Conservation (phyloP, 2,888 invertebrate genomes). For the Quadroppia sp. region DNA sequence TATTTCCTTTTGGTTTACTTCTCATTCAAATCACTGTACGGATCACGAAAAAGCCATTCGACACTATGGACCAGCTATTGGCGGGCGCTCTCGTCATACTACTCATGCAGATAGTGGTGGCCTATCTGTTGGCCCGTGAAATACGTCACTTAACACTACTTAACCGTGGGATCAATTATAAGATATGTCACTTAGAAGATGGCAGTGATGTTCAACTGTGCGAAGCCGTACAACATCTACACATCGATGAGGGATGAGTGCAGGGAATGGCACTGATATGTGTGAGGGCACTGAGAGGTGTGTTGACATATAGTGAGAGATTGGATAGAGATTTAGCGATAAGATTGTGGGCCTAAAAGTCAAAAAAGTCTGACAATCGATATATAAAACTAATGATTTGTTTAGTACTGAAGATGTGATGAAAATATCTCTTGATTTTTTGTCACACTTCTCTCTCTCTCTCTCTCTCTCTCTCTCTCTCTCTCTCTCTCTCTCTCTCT, state of each 20-base stretch:
- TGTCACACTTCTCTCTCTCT: too few relatives aligned
- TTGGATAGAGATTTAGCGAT: neutral
- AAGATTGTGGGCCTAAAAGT: neutral
- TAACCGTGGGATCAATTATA: constrained; percentile 18
- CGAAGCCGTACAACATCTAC: constrained; percentile 4
- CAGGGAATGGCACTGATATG: neutral
- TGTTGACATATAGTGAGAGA: neutral
- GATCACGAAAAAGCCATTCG: constrained; percentile 24
- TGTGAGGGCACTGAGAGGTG: neutral
- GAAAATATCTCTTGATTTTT: neutral
- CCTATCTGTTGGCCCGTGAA: constrained; percentile 38
- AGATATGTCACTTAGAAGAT: constrained; percentile 28
- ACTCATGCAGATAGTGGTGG: constrained; percentile 33
- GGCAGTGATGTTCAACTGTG: constrained; percentile 26
- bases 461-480: too few relatives aligned
- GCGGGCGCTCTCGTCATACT: constrained; percentile 33
- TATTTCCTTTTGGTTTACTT: constrained; percentile 37
- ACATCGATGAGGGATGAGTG: neutral
- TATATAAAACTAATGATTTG: neutral
- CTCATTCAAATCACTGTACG: constrained; percentile 26
- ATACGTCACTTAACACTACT: constrained; percentile 23
- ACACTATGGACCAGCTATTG: constrained; percentile 20
- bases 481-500: too few relatives aligned
- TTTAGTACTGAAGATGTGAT: neutral
- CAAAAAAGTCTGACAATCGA: neutral